Evolutionary conservation across 2,113 vertebrate species (phyloP).

Genomic region (Mustela lutreola): DNA sequence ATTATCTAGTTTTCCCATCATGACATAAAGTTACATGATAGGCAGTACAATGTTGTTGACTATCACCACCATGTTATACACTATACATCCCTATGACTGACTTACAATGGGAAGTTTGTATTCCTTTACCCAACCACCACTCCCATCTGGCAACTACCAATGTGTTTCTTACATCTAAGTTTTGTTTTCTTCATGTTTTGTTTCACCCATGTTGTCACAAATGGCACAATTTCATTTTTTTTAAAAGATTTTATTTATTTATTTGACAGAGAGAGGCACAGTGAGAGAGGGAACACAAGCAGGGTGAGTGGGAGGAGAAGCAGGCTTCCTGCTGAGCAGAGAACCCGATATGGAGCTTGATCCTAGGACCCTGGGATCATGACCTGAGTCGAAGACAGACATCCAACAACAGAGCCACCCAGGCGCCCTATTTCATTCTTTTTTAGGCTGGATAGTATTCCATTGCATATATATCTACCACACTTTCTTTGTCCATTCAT

Average conservation of each 20-base stretch:
- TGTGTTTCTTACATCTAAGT: not conserved
- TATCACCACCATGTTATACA: not conserved
- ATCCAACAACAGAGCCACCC: too few relatives aligned
- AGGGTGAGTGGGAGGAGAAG: too few relatives aligned
- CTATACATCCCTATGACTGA: not conserved
- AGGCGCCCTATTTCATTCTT: not conserved
- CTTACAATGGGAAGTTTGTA: not conserved
- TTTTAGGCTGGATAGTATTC: not conserved
- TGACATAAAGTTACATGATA: not conserved
- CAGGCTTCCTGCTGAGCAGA: too few relatives aligned
- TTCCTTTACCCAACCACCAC: not conserved
- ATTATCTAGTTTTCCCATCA: not conserved
- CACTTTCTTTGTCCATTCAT: not conserved
- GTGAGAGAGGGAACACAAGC: too few relatives aligned
- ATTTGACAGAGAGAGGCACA: too few relatives aligned
- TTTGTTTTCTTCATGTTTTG: not conserved
- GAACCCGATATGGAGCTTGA: too few relatives aligned
- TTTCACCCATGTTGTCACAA: not conserved
- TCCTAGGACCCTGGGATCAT: too few relatives aligned
- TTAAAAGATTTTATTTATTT: too few relatives aligned
- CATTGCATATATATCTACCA: not conserved
- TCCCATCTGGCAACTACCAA: not conserved
- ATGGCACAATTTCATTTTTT: not conserved
- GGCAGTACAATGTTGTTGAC: not conserved
- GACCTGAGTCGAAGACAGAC: too few relatives aligned